These are phyloP conservation scores for Lutjanus campechanus DNA, from an alignment of 2,797 vertebrate genomes.

Conservation along the genomic window DNA sequence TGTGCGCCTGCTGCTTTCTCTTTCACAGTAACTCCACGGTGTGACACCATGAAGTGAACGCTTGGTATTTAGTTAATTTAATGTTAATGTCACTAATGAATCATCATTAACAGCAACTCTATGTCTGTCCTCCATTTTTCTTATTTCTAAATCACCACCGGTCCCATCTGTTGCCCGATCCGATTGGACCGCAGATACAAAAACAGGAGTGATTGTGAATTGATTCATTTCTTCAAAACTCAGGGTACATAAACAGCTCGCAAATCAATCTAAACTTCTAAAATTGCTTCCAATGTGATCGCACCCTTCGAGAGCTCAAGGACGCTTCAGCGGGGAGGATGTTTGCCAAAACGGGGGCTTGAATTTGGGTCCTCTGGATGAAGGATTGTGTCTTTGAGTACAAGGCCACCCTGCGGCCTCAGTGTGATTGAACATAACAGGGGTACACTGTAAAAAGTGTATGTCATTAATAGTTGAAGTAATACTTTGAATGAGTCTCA, in stretches of 20 bases:
- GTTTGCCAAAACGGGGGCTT: constrained; percentile 6
- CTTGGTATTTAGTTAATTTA: constrained; percentile 31
- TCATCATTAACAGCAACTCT: constrained; percentile 31
- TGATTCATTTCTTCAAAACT: constrained; percentile 18
- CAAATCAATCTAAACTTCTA: constrained; percentile 34
- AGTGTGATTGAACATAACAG: constrained; percentile 30
- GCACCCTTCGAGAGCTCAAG: constrained; percentile 45
- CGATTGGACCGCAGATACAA: constrained; percentile 12
- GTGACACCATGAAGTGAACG: constrained; percentile 10
- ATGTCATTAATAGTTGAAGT: no score
- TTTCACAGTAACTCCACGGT: background rate
- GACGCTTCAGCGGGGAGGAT: constrained; percentile 42
- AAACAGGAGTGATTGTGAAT: constrained; percentile 32
- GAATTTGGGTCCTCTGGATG: constrained; percentile 28
- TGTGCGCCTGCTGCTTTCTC: background rate
- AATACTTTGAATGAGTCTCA: no score
- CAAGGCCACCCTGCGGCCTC: constrained; percentile 24
- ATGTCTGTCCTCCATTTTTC: constrained; percentile 15
- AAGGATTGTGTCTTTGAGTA: constrained; percentile 25
- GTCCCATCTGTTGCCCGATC: constrained; percentile 34
- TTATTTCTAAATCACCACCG: constrained; percentile 22
- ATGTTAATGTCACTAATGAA: constrained; percentile 38
- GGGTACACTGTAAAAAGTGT: no score
- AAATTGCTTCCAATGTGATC: constrained; percentile 28
- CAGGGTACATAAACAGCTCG: background rate